Percentiles rank a stretch among this genome's conserved stretches.
Conservation (phyloP, 2,113 vertebrate genomes). For the Corvus cornix region DNA sequence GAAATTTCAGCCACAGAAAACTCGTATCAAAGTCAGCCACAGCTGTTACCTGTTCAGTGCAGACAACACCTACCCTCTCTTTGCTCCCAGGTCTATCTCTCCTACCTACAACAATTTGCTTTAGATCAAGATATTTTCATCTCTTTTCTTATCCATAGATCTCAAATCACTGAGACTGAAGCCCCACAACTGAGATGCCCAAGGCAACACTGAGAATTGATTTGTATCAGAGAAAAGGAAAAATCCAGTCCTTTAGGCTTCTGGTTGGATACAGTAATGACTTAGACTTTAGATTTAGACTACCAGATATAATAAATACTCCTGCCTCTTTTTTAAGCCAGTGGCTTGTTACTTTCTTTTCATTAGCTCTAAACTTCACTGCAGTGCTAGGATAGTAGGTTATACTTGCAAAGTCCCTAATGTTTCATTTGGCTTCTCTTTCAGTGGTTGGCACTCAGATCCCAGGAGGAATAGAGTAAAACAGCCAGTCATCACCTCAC, state of each 20-base stretch:
- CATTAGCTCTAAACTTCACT: neutral
- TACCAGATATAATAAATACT: neutral
- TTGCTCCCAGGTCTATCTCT: neutral
- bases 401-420: neutral
- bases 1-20: neutral
- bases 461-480: neutral
- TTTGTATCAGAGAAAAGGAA: neutral
- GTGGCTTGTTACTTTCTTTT: neutral
- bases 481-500: neutral
- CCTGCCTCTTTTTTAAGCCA: neutral
- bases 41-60: neutral
- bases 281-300: neutral
- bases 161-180: neutral
- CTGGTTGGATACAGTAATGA: neutral
- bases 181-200: neutral
- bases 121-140: neutral
- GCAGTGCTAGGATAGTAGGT: neutral
- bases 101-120: neutral
- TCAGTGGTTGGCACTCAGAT: neutral
- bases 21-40: neutral
- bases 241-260: neutral
- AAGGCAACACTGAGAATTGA: neutral
- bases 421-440: neutral
- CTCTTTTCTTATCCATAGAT: neutral
- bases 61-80: neutral